A percentile compares a stretch with the other conserved stretches of the same genome.
These are phyloP conservation scores for Octonoba sinensis DNA, from an alignment of 2,888 invertebrate genomes.

Conservation along the genomic window DNA sequence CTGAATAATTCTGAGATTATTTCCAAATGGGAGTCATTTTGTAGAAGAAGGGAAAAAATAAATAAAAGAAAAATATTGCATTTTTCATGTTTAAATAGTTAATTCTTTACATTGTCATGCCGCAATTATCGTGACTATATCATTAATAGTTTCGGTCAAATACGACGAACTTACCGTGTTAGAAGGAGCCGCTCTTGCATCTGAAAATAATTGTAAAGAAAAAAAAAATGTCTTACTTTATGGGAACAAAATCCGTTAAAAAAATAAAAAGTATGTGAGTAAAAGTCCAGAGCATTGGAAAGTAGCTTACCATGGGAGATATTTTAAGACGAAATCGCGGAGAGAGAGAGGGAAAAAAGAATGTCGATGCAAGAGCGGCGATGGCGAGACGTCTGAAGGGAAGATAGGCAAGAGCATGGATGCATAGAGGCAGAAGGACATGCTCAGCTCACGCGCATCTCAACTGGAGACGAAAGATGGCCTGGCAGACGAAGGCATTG, in stretches of 20 bases:
- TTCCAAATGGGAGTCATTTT: too few relatives aligned
- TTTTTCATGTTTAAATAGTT: too few relatives aligned
- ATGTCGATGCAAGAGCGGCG: conserved; percentile 36
- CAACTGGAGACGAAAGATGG: conserved; percentile 37
- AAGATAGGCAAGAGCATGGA: conserved; percentile 58
- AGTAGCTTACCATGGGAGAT: background rate
- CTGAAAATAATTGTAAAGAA: too few relatives aligned
- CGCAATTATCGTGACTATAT: too few relatives aligned
- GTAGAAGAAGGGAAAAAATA: too few relatives aligned
- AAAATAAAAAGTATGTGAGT: background rate
- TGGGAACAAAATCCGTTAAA: background rate
- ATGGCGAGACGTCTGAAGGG: conserved; percentile 35
- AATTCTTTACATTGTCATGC: too few relatives aligned
- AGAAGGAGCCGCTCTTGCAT: too few relatives aligned
- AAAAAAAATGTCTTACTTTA: too few relatives aligned
- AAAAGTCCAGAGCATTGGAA: conserved; percentile 1
- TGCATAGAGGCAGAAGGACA: conserved; percentile 55
- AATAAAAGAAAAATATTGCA: too few relatives aligned
- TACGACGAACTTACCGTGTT: too few relatives aligned
- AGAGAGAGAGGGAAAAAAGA: conserved; percentile 6
- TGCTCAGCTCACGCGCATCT: conserved; percentile 27
- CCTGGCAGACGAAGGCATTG: conserved; percentile 53
- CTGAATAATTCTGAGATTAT: too few relatives aligned
- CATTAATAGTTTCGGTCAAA: too few relatives aligned
- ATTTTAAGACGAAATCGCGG: conserved; percentile 10